A percentile compares a stretch with the other conserved stretches of the same genome.
Evolutionary conservation across 2,888 invertebrate species (phyloP).

Genomic region (Hypomecis atomaria): DNA sequence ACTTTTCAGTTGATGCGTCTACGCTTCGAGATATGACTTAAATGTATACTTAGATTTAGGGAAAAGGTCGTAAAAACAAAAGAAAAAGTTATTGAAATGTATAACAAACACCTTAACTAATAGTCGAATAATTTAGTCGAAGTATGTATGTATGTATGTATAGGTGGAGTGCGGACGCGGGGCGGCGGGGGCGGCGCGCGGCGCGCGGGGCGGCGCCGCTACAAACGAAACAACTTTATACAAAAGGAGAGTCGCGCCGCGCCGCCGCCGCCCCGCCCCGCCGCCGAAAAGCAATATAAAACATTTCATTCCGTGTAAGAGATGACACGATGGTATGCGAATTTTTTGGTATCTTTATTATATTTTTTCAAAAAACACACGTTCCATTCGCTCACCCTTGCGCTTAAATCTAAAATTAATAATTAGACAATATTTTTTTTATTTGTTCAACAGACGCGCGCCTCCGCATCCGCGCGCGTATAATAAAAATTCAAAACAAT

Average conservation of each 20-base stretch:
- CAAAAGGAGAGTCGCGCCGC: conserved; percentile 60
- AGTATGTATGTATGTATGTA: conserved; percentile 59
- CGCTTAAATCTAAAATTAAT: conserved; percentile 84
- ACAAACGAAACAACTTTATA: conserved; percentile 74
- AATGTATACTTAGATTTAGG: conserved; percentile 82
- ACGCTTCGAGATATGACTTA: conserved; percentile 84
- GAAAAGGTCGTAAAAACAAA: conserved; percentile 83
- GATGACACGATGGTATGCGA: conserved; percentile 83
- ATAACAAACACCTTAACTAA: conserved; percentile 85
- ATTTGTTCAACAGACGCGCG: conserved; percentile 85
- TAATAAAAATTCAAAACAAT: conserved; percentile 85
- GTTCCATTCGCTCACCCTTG: conserved; percentile 82
- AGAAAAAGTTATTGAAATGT: conserved; percentile 80
- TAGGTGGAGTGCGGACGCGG: conserved; percentile 47
- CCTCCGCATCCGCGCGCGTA: conserved; percentile 76
- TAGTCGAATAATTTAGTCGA: conserved; percentile 81
- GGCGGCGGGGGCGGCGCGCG: conserved; percentile 53
- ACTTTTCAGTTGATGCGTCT: conserved; percentile 76
- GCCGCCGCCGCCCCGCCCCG: conserved; percentile 22
- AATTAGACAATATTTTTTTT: conserved; percentile 84
- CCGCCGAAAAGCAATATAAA: conserved; percentile 76
- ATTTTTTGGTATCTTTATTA: conserved; percentile 68
- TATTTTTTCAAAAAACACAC: conserved; percentile 77
- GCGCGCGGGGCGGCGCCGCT: conserved; percentile 53
- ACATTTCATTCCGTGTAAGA: conserved; percentile 83